Evolutionary conservation across 1,140 invertebrate genomes (phyloP), one percentile per base, ranked within the genome.

Genomic region (Dreissena polymorpha): DNA sequence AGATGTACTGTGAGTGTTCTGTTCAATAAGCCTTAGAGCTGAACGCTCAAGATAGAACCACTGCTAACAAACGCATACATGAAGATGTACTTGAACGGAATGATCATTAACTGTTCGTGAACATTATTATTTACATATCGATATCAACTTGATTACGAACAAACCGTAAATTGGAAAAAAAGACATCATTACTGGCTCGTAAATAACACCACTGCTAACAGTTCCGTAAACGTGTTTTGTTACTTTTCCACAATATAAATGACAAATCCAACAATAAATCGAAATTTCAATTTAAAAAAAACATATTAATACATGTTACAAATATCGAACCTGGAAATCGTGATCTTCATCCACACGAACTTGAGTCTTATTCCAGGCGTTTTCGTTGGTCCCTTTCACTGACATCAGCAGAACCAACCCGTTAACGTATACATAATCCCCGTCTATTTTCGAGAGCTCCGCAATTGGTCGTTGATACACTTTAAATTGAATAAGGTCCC

Each of bases 291-390:
- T 39, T 39, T n/a, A n/a, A n/a, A n/a, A 39, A 39, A 8, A 39
- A 5, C 39, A n/a, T n/a, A 23, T 60, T n/a, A 60, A 3, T 23
- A 6, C 57, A 60, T 23, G 2, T n/a, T 23, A 60, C n/a, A 60
- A 60, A 60, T 27, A 51, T 23, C 16, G 25, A 27, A 60, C 78
- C 57, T 78, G 76, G 23, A 70, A 78, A n/a, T 70, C 25, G 13
- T 29, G 51, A 27, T 25, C 49, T 0, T 50, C 12, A 16, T 78
- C 67, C 13, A 78, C 10, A 27, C n/a, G 65, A 21, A 78, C 0
- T 27, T 64, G 55, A 29, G 25, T 53, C n/a, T 0, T 55, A 5
- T 51, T 29, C 76, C 76, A 78, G 0, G 7, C 12, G 13, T 55
- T 23, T 16, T 78, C 39, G 29, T 78, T 53, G 14, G 49, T 39